Evolutionary conservation across 2,888 invertebrate genomes (phyloP), one percentile per base, ranked within the genome.

Genomic region (Bombylius discolor): DNA sequence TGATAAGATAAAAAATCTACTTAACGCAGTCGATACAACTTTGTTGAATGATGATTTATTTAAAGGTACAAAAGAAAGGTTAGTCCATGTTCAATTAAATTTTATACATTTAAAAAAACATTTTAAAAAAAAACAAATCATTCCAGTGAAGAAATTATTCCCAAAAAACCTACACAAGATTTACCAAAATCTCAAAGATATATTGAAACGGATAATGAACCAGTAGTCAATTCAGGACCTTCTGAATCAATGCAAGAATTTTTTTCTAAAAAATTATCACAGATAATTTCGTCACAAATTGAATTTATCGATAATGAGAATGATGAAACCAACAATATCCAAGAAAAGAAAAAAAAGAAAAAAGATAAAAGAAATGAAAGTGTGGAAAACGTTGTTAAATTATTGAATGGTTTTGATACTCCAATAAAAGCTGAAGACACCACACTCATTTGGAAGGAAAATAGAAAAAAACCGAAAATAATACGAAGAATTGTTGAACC

Each of bases 201-300:
- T 46, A 39, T 58, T 5, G 46, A 51, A 9, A 32, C 47, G 12
- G 36, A 47, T 9, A 34, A 52, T 6, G 58, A 56, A 8, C 36
- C 49, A 7, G 49, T 55, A 8, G 44, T 55, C 23, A 51, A 58
- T 46, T 36, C 59, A 31, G 49, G 57, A 51, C 32, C 58, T 14
- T 42, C 61, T 1, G 47, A 55, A 57, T 39, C 58, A 8, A 59
- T 61, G 61, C 56, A 59, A 48, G 46, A 59, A 12, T 54, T 56
- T 52, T 42, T 61, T 14, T 51, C 48, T 1, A 58, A 59, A 46
- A 61, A 56, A 51, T 47, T 61, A 42, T 56, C 61, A 5, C 45
- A 50, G 39, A 48, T 52, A 12, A 58, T 61, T 12, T 39, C 31
- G 1, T 51, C 51, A 31, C 34, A 12, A n/a, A 44, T 57, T 12